Conservation (phyloP, 2,888 invertebrate species). For the Cheilosia soror region DNA sequence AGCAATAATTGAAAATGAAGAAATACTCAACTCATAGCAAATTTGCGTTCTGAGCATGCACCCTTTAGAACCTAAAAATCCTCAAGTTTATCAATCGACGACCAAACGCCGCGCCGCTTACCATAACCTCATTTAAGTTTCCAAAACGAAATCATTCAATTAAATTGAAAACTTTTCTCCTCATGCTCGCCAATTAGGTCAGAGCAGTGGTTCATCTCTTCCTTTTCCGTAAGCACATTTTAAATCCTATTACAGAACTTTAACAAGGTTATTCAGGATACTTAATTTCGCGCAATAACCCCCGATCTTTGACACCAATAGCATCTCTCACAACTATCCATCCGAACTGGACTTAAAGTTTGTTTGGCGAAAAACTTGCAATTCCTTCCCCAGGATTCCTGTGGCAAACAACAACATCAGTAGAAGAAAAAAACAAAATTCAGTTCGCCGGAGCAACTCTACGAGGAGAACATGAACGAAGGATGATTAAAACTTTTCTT, state of each 20-base stretch:
- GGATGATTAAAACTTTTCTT: conserved; percentile 48
- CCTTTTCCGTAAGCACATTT: conserved; percentile 18
- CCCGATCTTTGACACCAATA: conserved; percentile 72
- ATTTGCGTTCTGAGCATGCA: background rate
- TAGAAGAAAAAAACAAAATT: conserved; percentile 18
- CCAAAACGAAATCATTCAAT: conserved; percentile 50
- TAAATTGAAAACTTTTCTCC: conserved; percentile 56
- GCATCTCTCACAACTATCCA: conserved; percentile 25
- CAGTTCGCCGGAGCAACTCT: background rate
- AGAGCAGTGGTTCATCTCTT: conserved; percentile 9
- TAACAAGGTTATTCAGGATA: conserved; percentile 58
- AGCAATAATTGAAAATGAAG: too few relatives aligned
- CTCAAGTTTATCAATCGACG: background rate
- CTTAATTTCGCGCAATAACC: conserved; percentile 67
- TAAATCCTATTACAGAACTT: conserved; percentile 56
- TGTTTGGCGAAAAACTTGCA: conserved; percentile 37
- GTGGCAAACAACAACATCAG: conserved; percentile 24
- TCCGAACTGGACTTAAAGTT: conserved; percentile 50
- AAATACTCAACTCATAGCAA: too few relatives aligned
- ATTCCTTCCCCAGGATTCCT: conserved; percentile 25
- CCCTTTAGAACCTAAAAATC: background rate
- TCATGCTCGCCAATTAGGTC: conserved; percentile 57
- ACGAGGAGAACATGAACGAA: background rate
- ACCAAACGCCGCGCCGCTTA: conserved; percentile 13
- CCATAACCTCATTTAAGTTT: conserved; percentile 40